Percentiles rank a stretch among this genome's conserved stretches.
These are phyloP conservation scores for Julus scanicus DNA, from an alignment of 2,888 invertebrate species.

Conservation along the genomic window DNA sequence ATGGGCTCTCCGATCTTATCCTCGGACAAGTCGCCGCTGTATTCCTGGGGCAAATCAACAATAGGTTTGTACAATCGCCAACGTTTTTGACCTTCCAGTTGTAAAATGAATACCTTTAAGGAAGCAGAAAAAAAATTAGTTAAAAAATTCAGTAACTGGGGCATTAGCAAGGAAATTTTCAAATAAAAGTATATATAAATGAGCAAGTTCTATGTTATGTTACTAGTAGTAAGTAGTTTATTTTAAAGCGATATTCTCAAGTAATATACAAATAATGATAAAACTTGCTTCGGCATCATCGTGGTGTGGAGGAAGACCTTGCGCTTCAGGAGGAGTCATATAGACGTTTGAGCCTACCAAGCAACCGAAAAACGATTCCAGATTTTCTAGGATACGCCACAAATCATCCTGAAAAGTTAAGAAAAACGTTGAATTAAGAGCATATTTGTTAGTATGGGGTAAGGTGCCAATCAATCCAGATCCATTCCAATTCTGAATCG, in stretches of 20 bases:
- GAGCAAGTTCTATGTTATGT: too few species aligned
- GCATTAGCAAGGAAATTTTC: not conserved
- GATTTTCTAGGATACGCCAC: slow-evolving; percentile 58
- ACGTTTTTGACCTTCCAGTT: slow-evolving; percentile 93
- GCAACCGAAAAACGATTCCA: slow-evolving; percentile 59
- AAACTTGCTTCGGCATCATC: slow-evolving; percentile 86
- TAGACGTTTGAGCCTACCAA: slow-evolving; percentile 69
- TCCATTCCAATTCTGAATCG: too few species aligned
- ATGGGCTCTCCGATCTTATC: slow-evolving; percentile 56
- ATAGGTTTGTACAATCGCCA: slow-evolving; percentile 83
- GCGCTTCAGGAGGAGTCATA: slow-evolving; percentile 92
- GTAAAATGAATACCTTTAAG: slow-evolving; percentile 85
- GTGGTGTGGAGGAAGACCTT: slow-evolving; percentile 98
- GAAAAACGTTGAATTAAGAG: not conserved
- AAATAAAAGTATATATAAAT: too few species aligned
- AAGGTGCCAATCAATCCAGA: too few species aligned
- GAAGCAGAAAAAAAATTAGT: not conserved
- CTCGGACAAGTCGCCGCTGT: slow-evolving; percentile 55
- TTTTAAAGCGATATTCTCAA: too few species aligned
- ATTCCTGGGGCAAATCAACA: slow-evolving; percentile 58
- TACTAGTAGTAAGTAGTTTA: too few species aligned
- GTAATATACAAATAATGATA: too few species aligned
- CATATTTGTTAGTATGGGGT: too few species aligned
- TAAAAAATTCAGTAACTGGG: too few species aligned
- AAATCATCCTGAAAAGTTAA: slow-evolving; percentile 58